These are phyloP conservation scores for Drosophila fuyamai DNA, from an alignment of 1,140 invertebrate genomes.

Conservation along the genomic window DNA sequence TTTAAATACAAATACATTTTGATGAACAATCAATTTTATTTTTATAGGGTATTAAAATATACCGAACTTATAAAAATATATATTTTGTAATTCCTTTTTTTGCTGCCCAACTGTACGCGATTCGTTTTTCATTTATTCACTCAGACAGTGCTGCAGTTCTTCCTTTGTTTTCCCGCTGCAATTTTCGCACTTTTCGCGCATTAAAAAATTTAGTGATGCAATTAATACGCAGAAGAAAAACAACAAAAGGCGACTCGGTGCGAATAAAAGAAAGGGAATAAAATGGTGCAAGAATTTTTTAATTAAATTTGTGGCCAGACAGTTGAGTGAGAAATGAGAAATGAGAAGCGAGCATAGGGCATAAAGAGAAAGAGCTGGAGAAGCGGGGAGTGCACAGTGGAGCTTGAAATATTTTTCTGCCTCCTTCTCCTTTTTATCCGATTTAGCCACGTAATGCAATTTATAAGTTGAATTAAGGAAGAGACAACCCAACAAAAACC, in stretches of 20 bases:
- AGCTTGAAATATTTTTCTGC: conserved; percentile 62
- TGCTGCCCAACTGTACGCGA: conserved; percentile 52
- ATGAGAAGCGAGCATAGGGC: conserved; percentile 18
- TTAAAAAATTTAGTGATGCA: conserved; percentile 81
- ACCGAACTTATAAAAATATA: background rate
- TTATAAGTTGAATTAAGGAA: conserved; percentile 67
- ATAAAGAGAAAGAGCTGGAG: conserved; percentile 16
- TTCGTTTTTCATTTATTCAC: conserved; percentile 58
- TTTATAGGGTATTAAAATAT: background rate
- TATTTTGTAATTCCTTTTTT: conserved; percentile 4
- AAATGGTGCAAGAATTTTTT: conserved; percentile 81
- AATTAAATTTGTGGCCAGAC: conserved; percentile 80
- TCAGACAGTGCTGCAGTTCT: conserved; percentile 27
- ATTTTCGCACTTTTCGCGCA: conserved; percentile 80
- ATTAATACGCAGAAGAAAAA: conserved; percentile 69
- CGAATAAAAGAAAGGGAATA: conserved; percentile 42
- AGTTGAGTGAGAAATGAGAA: conserved; percentile 76
- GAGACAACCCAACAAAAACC: conserved; percentile 26
- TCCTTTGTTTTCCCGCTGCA: conserved; percentile 61
- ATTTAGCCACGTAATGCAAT: conserved; percentile 73
- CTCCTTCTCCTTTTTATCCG: conserved; percentile 2
- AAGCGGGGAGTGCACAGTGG: conserved; percentile 49
- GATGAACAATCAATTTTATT: too few species aligned
- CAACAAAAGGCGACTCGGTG: conserved; percentile 33
- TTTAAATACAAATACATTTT: too few species aligned